Base-by-base conservation (phyloP, 53 echinoderm and acorn worm genomes). In the Paracentrotus lividus region DNA sequence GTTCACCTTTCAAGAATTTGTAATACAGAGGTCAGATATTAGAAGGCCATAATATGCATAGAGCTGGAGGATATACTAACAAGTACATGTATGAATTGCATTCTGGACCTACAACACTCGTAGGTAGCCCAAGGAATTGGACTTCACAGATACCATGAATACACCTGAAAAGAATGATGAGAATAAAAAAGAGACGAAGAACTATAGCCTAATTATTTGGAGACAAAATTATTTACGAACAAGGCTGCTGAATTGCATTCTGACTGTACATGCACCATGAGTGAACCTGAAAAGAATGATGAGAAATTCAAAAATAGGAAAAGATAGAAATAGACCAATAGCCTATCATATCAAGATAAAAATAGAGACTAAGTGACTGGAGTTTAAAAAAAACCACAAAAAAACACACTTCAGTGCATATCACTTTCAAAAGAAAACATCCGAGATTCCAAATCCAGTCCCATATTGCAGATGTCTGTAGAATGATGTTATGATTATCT, bases 1-100 rank as follows among this genome's bases (percentile, higher is more conserved):
- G 53, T 86, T 47, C 33, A 86, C 86, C 86, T 86, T 34, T 86
- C 23, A 86, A 86, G 86, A 86, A 86, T 86, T 86, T 86, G 55
- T 34, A 57, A 54, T 54, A 9, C 86, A 52, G 86, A 56, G 86
- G 55, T 86, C 86, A 85, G 85, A 47, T 32, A 49, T 51, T 1
- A 8, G 9, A 14, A 27, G 84, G 23, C n/a, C n/a, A n/a, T n/a
- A n/a, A n/a, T n/a, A n/a, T n/a, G n/a, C n/a, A n/a, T n/a, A n/a
- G n/a, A n/a, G n/a, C n/a, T n/a, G n/a, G n/a, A n/a, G n/a, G n/a
- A n/a, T n/a, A n/a, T n/a, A n/a, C n/a, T n/a, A n/a, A n/a, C n/a
- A n/a, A n/a, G n/a, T n/a, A n/a, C n/a, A n/a, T n/a, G n/a, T n/a
- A n/a, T n/a, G n/a, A n/a, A n/a, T n/a, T n/a, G n/a, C n/a, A n/a